These are phyloP conservation scores for Trilocha varians DNA, from an alignment of 2,888 invertebrate genomes.

Conservation along the genomic window DNA sequence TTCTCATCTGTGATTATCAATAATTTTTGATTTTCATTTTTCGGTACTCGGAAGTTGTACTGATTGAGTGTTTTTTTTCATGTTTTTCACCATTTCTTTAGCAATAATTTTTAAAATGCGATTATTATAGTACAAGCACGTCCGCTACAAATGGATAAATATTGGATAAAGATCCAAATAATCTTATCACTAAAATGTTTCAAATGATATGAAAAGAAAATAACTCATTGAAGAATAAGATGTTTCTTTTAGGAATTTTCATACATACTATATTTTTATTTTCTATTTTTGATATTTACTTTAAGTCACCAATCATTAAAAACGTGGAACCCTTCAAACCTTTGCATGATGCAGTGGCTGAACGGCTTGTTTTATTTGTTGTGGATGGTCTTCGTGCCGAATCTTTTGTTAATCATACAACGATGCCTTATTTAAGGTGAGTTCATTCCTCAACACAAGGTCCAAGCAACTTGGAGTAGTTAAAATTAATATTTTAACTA, in stretches of 20 bases:
- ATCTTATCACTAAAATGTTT: no score
- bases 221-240: no score
- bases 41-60: no score
- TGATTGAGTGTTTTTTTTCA: no score
- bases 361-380: slow-evolving; percentile 88
- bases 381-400: slow-evolving; percentile 95
- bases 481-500: background rate
- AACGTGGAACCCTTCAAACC: slow-evolving; percentile 74
- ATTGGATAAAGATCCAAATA: no score
- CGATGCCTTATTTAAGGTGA: slow-evolving; percentile 79
- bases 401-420: slow-evolving; percentile 78
- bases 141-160: no score
- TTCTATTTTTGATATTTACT: slow-evolving; percentile 94
- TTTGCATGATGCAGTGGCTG: slow-evolving; percentile 71
- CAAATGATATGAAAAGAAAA: no score
- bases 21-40: no score
- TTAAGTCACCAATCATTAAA: slow-evolving; percentile 89
- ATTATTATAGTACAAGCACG: no score
- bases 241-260: slow-evolving; percentile 69
- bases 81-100: no score
- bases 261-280: slow-evolving; percentile 84
- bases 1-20: no score
- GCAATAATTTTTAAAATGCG: no score
- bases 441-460: slow-evolving; percentile 6
- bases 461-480: background rate